Conservation (phyloP, 2,888 invertebrate species). For the Papilio gigon region DNA sequence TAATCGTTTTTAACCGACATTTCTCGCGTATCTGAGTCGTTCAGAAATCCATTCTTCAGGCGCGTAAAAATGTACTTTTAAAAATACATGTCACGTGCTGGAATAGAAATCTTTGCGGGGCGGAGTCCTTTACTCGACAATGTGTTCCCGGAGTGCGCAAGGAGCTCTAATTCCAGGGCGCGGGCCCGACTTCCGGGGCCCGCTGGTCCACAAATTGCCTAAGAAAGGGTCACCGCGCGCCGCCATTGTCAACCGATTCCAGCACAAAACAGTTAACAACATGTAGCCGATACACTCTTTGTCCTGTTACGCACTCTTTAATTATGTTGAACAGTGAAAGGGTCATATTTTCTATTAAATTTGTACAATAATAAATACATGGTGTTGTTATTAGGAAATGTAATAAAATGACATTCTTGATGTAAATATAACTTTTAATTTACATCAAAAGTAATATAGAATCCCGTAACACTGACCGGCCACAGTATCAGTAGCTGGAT, state of each 20-base stretch:
- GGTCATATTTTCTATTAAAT: constrained; percentile 82
- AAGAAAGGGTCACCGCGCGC: constrained; percentile 76
- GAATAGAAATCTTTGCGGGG: constrained; percentile 65
- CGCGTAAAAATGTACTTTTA: constrained; percentile 49
- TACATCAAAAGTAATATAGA: too few relatives aligned
- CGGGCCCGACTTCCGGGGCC: constrained; percentile 75
- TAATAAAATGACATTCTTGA: neutral
- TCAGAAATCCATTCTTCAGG: constrained; percentile 33
- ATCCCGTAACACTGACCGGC: too few relatives aligned
- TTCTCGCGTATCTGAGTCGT: neutral
- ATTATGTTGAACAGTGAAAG: constrained; percentile 81
- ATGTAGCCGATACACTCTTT: constrained; percentile 77
- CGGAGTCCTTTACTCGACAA: constrained; percentile 70
- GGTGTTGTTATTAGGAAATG: constrained; percentile 51
- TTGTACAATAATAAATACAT: constrained; percentile 65
- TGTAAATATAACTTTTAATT: too few relatives aligned
- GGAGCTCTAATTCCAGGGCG: constrained; percentile 74
- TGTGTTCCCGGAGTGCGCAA: constrained; percentile 71
- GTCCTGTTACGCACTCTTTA: constrained; percentile 77
- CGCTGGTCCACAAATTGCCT: constrained; percentile 77
- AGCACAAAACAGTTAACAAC: constrained; percentile 76
- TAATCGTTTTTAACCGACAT: constrained; percentile 27
- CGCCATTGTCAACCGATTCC: constrained; percentile 80
- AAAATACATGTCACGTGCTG: constrained; percentile 73
- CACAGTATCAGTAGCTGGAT: too few relatives aligned